These are phyloP conservation scores for Microplitis demolitor DNA, from an alignment of 1,140 invertebrate species.

Conservation along the genomic window DNA sequence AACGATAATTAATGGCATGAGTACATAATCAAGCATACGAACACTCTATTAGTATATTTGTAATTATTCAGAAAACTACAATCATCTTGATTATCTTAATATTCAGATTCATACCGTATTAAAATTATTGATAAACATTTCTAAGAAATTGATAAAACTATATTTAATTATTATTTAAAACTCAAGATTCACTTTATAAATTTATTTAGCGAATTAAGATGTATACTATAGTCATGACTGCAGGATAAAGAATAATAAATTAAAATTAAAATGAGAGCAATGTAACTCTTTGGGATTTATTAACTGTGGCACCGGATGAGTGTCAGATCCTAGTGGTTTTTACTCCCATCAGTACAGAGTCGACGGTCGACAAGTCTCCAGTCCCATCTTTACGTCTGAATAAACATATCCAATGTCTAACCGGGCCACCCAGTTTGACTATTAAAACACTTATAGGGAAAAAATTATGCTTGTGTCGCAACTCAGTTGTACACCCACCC, in stretches of 20 bases:
- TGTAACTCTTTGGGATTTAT: constrained; percentile 44
- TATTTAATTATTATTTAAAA: too few relatives aligned
- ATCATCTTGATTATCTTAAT: too few relatives aligned
- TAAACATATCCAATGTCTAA: constrained; percentile 58
- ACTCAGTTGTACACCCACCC: constrained; percentile 24
- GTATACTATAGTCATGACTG: too few relatives aligned
- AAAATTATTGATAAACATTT: too few relatives aligned
- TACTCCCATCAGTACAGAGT: constrained; percentile 28
- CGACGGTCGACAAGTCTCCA: constrained; percentile 42
- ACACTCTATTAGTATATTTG: too few relatives aligned
- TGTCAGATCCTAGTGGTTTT: constrained; percentile 49
- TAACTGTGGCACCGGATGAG: constrained; percentile 49
- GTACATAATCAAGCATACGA: constrained; percentile 25
- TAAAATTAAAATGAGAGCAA: too few relatives aligned
- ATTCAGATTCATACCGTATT: too few relatives aligned
- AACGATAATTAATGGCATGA: constrained; percentile 61
- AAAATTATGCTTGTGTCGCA: constrained; percentile 36
- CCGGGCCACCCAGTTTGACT: constrained; percentile 54
- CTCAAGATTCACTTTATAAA: too few relatives aligned
- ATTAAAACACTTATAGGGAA: constrained; percentile 59
- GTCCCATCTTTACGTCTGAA: constrained; percentile 53
- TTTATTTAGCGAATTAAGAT: too few relatives aligned
- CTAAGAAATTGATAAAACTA: too few relatives aligned
- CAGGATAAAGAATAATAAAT: background rate
- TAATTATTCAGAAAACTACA: too few relatives aligned